phyloP scores from a whole-genome alignment of 1,140 invertebrate species.

The Cherax quadricarinatus region DNA sequence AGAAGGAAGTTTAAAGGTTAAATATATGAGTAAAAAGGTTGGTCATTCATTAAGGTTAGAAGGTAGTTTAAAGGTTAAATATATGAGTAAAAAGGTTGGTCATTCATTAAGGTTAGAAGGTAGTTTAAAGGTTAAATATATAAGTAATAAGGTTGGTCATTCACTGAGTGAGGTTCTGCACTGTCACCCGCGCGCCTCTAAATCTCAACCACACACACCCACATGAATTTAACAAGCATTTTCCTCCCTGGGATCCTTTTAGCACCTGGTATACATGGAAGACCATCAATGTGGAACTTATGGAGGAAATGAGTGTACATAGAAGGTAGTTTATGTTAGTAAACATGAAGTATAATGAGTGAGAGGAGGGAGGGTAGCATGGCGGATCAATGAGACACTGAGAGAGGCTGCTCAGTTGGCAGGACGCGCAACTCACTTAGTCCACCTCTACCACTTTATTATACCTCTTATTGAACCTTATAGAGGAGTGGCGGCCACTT shows the following conservation, averaged over 20 bases:
- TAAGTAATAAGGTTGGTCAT: too few relatives aligned
- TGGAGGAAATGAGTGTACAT: background rate
- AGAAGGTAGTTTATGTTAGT: background rate
- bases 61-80: too few relatives aligned
- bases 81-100: too few relatives aligned
- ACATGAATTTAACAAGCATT: slow-evolving; percentile 4
- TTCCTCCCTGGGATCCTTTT: too few relatives aligned
- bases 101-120: too few relatives aligned
- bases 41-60: background rate
- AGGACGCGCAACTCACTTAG: slow-evolving; percentile 49
- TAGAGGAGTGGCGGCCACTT: too few relatives aligned
- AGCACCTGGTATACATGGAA: too few relatives aligned
- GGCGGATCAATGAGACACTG: slow-evolving; percentile 67
- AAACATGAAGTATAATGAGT: background rate
- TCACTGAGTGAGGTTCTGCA: slow-evolving; percentile 30
- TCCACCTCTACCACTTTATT: slow-evolving; percentile 22
- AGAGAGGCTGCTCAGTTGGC: slow-evolving; percentile 70
- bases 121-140: too few relatives aligned
- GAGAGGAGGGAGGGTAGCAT: background rate
- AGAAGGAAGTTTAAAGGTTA: background rate
- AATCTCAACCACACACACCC: background rate
- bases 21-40: background rate
- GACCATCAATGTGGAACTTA: background rate
- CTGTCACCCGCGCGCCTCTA: slow-evolving; percentile 34
- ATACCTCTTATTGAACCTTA: too few relatives aligned